Evolutionary conservation across 2,113 vertebrate species (phyloP).

Genomic region (Mohoua ochrocephala): DNA sequence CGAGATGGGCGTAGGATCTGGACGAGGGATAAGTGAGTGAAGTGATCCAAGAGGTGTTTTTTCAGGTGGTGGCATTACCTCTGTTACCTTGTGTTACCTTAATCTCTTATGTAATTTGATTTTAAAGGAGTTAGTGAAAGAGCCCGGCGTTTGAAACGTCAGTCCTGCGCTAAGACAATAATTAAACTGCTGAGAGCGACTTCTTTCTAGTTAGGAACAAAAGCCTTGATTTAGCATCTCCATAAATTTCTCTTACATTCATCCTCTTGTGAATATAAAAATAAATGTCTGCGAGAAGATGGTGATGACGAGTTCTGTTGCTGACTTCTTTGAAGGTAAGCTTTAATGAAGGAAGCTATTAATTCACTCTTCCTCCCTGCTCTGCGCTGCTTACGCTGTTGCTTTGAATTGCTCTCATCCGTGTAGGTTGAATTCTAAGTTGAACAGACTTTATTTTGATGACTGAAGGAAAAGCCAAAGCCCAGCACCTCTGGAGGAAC

Average conservation of each 20-base stretch:
- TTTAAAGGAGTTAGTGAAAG: background rate
- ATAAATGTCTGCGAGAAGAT: constrained; percentile 16
- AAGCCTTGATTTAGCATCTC: constrained; percentile 31
- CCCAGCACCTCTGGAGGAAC: background rate
- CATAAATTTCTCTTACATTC: background rate
- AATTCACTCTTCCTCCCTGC: background rate
- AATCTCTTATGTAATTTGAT: background rate
- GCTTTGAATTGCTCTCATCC: constrained; percentile 23
- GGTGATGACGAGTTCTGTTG: background rate
- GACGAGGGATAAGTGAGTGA: background rate
- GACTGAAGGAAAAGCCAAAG: background rate
- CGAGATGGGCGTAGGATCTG: background rate
- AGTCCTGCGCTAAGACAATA: background rate
- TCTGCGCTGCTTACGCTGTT: background rate
- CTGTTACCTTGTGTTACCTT: background rate
- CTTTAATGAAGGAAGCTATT: constrained; percentile 44
- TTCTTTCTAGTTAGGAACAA: constrained; percentile 17
- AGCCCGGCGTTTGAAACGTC: background rate
- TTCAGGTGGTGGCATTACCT: background rate
- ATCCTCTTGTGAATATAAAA: constrained; percentile 8
- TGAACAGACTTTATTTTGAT: background rate
- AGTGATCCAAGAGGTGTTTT: background rate
- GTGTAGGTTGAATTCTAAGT: background rate
- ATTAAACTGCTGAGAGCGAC: background rate
- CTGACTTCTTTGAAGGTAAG: constrained; percentile 41